These are phyloP conservation scores for Helarctos malayanus DNA, from an alignment of 2,797 vertebrate species.

Conservation along the genomic window DNA sequence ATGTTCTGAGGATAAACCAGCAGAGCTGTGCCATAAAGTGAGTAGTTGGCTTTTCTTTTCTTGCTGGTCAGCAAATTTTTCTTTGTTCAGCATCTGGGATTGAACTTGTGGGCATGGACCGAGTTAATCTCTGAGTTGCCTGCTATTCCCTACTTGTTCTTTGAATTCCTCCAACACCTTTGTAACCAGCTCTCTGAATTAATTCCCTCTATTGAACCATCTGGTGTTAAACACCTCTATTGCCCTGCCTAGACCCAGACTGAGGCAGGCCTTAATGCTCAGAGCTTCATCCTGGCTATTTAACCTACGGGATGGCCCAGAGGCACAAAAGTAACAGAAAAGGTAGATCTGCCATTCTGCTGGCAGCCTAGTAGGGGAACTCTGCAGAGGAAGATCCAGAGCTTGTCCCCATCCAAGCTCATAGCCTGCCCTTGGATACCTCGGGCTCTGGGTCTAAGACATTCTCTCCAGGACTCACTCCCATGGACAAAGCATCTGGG, in stretches of 20 bases:
- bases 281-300: not conserved
- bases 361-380: not conserved
- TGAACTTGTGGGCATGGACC: not conserved
- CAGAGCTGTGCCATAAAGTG: not conserved
- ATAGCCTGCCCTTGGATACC: not conserved
- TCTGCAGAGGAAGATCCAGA: not conserved
- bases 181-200: not conserved
- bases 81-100: not conserved
- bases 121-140: not conserved
- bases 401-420: not conserved
- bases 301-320: not conserved
- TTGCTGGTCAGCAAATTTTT: not conserved
- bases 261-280: not conserved
- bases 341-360: not conserved
- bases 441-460: not conserved
- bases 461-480: not conserved
- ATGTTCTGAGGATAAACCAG: not conserved
- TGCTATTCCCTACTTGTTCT: not conserved
- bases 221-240: not conserved
- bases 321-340: slow-evolving; percentile 10
- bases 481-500: not conserved
- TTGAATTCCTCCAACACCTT: not conserved
- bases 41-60: not conserved
- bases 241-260: not conserved
- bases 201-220: not conserved